Evolutionary conservation across 1,140 invertebrate genomes (phyloP), one percentile per base, ranked within the genome.

Genomic region (Trichonephila clavipes): DNA sequence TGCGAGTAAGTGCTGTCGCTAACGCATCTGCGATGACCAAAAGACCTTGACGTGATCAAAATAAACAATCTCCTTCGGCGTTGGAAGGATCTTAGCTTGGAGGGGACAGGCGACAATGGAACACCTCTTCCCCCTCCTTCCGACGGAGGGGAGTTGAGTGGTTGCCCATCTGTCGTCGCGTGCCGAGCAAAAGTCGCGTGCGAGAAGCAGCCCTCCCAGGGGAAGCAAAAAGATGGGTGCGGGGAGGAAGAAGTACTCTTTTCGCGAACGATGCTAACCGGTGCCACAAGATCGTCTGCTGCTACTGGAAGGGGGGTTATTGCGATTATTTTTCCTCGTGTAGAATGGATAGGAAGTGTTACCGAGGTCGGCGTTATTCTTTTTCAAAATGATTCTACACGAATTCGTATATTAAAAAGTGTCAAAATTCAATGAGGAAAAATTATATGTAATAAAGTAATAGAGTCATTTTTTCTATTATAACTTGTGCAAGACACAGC

Each of bases 161-260:
- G 12, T 59, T 81, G 44, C 51, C 64, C 88, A 90, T 90, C 88
- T 90, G 88, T 77, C 69, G 69, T 81, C 69, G 66, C 69, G 88
- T 66, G 88, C 88, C 66, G 61, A 7, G 62, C 28, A 40, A 12
- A 24, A 62, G 88, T 90, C 88, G 88, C 88, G 69, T 61, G 88
- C 88, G 24, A 88, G 51, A 51, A 51, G 51, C 51, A 51, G 51
- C 10, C 51, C 51, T 51, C 51, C 51, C 51, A 5, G 28, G 40
- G 16, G 40, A 24, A 66, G 24, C n/a, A 66, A 66, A 66, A 66
- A 19, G n/a, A 86, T 40, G 34, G 24, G n/a, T n/a, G 66, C n/a
- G 10, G 66, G 66, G 66, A 21, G 64, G 14, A 4, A 28, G 28
- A 28, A 28, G n/a, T 6, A 34, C n/a, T 58, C 40, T 16, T 12